These are phyloP conservation scores for Chelidonichthys spinosus DNA, from an alignment of 2,797 vertebrate genomes.

Conservation along the genomic window DNA sequence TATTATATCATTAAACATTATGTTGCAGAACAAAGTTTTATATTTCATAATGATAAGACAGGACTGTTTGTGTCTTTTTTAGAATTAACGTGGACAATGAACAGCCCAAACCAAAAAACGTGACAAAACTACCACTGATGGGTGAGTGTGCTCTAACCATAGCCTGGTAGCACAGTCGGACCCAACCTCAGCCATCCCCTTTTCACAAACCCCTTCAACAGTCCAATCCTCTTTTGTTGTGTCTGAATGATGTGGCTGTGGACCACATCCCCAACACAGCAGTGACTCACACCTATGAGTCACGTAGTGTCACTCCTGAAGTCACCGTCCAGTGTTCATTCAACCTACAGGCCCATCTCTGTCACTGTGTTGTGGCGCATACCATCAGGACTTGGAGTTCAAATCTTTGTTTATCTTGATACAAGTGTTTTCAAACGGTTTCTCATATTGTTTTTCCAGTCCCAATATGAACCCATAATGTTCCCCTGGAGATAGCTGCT, in stretches of 20 bases:
- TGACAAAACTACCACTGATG: neutral
- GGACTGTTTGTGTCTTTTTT: too few relatives aligned
- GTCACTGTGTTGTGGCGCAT: neutral
- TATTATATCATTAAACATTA: too few relatives aligned
- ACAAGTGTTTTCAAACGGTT: neutral
- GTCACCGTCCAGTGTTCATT: slow-evolving; percentile 14
- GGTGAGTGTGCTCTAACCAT: neutral
- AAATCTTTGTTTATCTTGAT: neutral
- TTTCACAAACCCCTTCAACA: neutral
- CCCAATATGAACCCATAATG: slow-evolving; percentile 3
- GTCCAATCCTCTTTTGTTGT: slow-evolving; percentile 37
- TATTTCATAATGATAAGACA: too few relatives aligned
- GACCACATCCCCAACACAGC: slow-evolving; percentile 22
- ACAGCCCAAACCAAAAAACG: too few relatives aligned
- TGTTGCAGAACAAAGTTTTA: too few relatives aligned
- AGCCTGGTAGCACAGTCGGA: neutral
- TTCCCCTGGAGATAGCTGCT: slow-evolving; percentile 2
- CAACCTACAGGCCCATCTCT: slow-evolving; percentile 32
- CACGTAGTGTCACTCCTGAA: slow-evolving; percentile 33
- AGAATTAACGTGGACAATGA: too few relatives aligned
- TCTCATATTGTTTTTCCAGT: slow-evolving; percentile 11
- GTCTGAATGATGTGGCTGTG: slow-evolving; percentile 37
- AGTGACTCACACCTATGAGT: slow-evolving; percentile 55
- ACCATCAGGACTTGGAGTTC: neutral
- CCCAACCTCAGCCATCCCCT: neutral